Conservation (phyloP, 2,113 vertebrate species). For the Passer domesticus region DNA sequence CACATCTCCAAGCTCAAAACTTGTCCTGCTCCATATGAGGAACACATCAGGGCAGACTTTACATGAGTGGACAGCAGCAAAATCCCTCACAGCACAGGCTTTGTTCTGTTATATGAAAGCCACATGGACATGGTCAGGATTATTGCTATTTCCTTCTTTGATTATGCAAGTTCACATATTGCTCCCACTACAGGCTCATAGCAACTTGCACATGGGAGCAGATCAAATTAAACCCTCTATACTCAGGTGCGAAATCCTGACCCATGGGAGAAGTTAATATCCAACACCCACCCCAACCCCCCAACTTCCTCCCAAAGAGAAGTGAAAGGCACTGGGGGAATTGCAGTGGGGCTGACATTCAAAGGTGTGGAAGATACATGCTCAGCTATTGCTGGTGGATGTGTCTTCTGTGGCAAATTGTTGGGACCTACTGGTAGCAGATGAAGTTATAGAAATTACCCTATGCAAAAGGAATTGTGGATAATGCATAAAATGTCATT, state of each 20-base stretch:
- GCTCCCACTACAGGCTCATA: not conserved
- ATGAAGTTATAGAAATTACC: not conserved
- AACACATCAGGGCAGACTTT: not conserved
- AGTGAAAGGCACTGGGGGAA: not conserved
- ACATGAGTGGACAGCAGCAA: not conserved
- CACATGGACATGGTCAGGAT: not conserved
- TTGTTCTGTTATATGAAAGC: not conserved
- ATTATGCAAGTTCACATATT: not conserved
- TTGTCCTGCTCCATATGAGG: fast-evolving
- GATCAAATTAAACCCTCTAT: not conserved
- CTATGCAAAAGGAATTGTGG: not conserved
- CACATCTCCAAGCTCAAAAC: not conserved
- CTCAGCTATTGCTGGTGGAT: not conserved
- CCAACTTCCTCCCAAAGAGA: not conserved
- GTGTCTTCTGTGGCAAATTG: not conserved
- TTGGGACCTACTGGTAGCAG: fast-evolving
- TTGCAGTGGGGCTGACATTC: not conserved
- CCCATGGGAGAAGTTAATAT: not conserved
- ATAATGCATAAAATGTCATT: not conserved
- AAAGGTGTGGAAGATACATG: not conserved
- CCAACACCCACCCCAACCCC: not conserved
- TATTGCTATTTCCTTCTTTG: not conserved
- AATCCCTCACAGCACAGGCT: not conserved
- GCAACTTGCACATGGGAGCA: not conserved
- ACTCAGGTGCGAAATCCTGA: not conserved